A percentile compares a stretch with the other conserved stretches of the same genome.
phyloP scores from a whole-genome alignment of 2,797 vertebrate species.

The Cheirogaleus major region DNA sequence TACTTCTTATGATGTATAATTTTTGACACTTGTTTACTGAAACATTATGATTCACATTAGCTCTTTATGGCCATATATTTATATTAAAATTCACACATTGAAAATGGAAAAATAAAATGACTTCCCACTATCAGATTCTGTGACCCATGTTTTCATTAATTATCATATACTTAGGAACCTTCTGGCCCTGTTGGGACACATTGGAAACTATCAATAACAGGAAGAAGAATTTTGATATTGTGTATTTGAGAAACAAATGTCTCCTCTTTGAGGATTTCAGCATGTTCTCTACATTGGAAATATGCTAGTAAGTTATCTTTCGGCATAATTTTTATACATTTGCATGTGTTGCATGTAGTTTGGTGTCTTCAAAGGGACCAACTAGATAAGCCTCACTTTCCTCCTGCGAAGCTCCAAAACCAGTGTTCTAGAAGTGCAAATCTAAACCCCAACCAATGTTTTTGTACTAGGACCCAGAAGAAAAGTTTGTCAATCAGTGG shows the following conservation, averaged over 20 bases:
- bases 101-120: slow-evolving; percentile 5
- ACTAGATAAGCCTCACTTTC: background rate
- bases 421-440: background rate
- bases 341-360: background rate
- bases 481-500: background rate
- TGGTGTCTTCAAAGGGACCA: background rate
- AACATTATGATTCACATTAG: background rate
- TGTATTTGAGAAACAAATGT: background rate
- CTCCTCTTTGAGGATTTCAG: background rate
- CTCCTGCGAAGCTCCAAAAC: background rate
- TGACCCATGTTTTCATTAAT: background rate
- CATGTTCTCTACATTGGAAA: background rate
- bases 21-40: background rate
- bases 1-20: background rate
- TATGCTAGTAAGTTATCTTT: background rate
- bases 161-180: background rate
- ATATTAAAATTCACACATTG: background rate
- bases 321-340: background rate
- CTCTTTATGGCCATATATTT: background rate
- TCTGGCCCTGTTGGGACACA: background rate
- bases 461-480: background rate
- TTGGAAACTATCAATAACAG: background rate
- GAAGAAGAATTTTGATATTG: background rate
- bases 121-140: background rate
- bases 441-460: background rate